phyloP scores from a whole-genome alignment of 2,797 vertebrate genomes.

The Brotula barbata region DNA sequence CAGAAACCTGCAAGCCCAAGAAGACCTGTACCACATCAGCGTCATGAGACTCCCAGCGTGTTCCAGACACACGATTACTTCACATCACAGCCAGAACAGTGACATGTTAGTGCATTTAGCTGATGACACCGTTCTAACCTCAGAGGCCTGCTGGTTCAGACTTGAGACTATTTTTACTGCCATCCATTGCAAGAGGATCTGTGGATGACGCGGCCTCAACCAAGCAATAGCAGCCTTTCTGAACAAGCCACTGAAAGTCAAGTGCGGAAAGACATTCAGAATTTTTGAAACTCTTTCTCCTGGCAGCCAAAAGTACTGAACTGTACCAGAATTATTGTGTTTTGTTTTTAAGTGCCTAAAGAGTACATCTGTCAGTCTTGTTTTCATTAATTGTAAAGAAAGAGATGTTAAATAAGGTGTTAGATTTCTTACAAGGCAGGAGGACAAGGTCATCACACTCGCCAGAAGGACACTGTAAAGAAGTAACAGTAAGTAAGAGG shows the following conservation, averaged over 20 bases:
- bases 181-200: slow-evolving; percentile 57
- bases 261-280: slow-evolving; percentile 41
- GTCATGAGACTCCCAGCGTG: slow-evolving; percentile 84
- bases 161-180: slow-evolving; percentile 65
- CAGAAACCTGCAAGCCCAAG: slow-evolving; percentile 84
- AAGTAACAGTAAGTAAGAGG: slow-evolving; percentile 32
- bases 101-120: slow-evolving; percentile 32
- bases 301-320: slow-evolving; percentile 65
- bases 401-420: slow-evolving; percentile 27
- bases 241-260: slow-evolving; percentile 56
- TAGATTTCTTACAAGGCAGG: slow-evolving; percentile 35
- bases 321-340: slow-evolving; percentile 68
- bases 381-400: slow-evolving; percentile 43
- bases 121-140: slow-evolving; percentile 49
- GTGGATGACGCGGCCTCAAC: slow-evolving; percentile 60
- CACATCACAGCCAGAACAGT: slow-evolving; percentile 78
- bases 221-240: slow-evolving; percentile 76
- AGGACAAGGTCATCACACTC: slow-evolving; percentile 34
- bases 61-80: slow-evolving; percentile 95
- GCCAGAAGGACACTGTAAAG: slow-evolving; percentile 41
- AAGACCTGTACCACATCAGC: slow-evolving; percentile 70
- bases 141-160: slow-evolving; percentile 57
- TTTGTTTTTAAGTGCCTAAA: slow-evolving; percentile 69
- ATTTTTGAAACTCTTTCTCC: slow-evolving; percentile 39
- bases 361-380: slow-evolving; percentile 45